These are phyloP conservation scores for Lasioglossum villosulum DNA, from an alignment of 2,888 invertebrate genomes.

Conservation along the genomic window DNA sequence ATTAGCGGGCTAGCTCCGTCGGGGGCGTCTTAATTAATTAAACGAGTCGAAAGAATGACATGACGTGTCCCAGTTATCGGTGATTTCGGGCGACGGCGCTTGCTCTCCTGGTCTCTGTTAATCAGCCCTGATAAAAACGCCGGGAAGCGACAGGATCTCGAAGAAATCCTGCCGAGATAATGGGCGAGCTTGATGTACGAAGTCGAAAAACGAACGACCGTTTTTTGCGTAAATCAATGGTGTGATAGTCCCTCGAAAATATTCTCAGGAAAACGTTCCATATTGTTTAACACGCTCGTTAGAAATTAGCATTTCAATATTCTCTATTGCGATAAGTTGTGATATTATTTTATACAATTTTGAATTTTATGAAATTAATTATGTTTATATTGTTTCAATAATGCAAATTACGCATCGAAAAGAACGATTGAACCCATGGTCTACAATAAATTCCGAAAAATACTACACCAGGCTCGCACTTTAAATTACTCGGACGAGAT, in stretches of 20 bases:
- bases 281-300: no score
- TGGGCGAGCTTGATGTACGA: neutral
- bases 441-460: neutral
- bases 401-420: neutral
- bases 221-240: neutral
- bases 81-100: constrained; percentile 34
- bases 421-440: fast-evolving
- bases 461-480: neutral
- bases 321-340: no score
- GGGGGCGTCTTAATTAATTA: constrained; percentile 45
- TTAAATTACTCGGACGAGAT: neutral
- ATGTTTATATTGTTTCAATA: no score
- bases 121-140: constrained; percentile 16
- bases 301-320: no score
- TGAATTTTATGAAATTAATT: no score
- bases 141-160: constrained; percentile 7
- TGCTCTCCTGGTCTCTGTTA: constrained; percentile 5
- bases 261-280: no score
- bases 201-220: neutral
- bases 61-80: constrained; percentile 27
- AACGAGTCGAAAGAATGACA: constrained; percentile 22
- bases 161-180: neutral
- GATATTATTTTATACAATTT: no score
- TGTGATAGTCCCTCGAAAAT: neutral
- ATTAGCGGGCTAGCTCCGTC: constrained; percentile 24